Evolutionary conservation across 2,888 invertebrate species (phyloP).

Genomic region (Sabellastarte sp.): DNA sequence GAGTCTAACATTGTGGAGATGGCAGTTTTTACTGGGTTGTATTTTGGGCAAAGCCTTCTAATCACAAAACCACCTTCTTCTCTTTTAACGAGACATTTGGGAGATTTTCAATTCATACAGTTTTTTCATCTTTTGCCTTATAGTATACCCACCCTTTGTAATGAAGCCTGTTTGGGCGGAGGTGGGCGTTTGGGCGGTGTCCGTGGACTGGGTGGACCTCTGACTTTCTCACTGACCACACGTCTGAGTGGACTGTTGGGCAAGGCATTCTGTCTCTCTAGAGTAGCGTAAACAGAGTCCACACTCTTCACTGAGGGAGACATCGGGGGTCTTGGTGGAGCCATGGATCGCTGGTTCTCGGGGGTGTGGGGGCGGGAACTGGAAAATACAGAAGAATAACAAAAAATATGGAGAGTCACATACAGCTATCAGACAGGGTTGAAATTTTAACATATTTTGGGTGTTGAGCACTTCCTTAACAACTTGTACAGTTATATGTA

Average conservation of each 20-base stretch:
- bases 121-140: too few relatives aligned
- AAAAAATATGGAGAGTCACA: too few relatives aligned
- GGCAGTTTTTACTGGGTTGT: too few relatives aligned
- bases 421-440: too few relatives aligned
- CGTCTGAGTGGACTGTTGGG: not conserved
- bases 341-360: not conserved
- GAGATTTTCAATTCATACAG: too few relatives aligned
- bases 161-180: constrained; percentile 20
- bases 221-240: not conserved
- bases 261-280: not conserved
- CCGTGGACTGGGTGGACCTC: not conserved
- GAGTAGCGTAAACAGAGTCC: constrained; percentile 19
- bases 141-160: constrained; percentile 17
- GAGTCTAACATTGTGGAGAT: too few relatives aligned
- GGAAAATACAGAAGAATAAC: not conserved
- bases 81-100: too few relatives aligned
- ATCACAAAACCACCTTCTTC: too few relatives aligned
- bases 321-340: constrained; percentile 12
- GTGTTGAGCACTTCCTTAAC: too few relatives aligned
- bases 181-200: constrained; percentile 22
- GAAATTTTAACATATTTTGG: too few relatives aligned
- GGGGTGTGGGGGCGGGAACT: not conserved
- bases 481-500: too few relatives aligned
- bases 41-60: too few relatives aligned
- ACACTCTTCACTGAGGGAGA: constrained; percentile 15